These are phyloP conservation scores for Plumapathes pennacea DNA, from an alignment of 92 coral and sea anemone genomes.

Conservation along the genomic window DNA sequence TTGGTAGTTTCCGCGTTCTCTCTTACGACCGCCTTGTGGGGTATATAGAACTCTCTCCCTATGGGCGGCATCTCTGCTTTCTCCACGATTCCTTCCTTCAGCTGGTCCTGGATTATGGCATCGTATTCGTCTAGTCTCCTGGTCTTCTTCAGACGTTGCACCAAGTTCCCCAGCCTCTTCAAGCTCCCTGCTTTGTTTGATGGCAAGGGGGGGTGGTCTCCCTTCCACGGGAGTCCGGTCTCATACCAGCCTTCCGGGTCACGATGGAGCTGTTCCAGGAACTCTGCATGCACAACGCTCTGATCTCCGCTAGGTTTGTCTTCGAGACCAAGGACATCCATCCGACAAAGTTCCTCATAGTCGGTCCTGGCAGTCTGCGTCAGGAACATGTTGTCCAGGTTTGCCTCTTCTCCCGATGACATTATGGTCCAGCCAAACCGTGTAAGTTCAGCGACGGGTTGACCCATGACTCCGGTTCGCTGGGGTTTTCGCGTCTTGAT, in stretches of 20 bases:
- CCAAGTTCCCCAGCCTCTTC: constrained; percentile 31
- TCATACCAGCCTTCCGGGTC: constrained; percentile 64
- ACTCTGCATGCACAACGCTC: constrained; percentile 49
- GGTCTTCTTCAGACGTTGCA: constrained; percentile 43
- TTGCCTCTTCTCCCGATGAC: constrained; percentile 59
- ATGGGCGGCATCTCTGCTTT: constrained; percentile 55
- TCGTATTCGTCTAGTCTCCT: constrained; percentile 33
- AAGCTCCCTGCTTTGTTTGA: constrained; percentile 42
- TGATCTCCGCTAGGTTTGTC: constrained; percentile 54
- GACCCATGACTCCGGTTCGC: constrained; percentile 41
- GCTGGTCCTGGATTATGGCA: constrained; percentile 47
- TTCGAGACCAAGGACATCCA: constrained; percentile 58
- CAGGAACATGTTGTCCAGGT: constrained; percentile 43
- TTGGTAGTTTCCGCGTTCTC: constrained; percentile 59
- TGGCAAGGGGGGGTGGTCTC: constrained; percentile 48
- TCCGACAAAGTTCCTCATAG: constrained; percentile 48
- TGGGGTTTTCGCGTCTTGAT: constrained; percentile 48
- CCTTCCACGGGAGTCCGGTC: constrained; percentile 54
- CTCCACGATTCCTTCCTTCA: constrained; percentile 44
- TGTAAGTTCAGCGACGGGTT: constrained; percentile 48
- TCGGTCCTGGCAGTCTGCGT: constrained; percentile 42
- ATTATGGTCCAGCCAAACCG: constrained; percentile 58
- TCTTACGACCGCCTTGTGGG: constrained; percentile 58
- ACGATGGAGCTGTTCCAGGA: constrained; percentile 57
- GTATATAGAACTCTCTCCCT: constrained; percentile 57